phyloP scores from a whole-genome alignment of 2,113 vertebrate genomes.

The Pachycephala philippinensis region DNA sequence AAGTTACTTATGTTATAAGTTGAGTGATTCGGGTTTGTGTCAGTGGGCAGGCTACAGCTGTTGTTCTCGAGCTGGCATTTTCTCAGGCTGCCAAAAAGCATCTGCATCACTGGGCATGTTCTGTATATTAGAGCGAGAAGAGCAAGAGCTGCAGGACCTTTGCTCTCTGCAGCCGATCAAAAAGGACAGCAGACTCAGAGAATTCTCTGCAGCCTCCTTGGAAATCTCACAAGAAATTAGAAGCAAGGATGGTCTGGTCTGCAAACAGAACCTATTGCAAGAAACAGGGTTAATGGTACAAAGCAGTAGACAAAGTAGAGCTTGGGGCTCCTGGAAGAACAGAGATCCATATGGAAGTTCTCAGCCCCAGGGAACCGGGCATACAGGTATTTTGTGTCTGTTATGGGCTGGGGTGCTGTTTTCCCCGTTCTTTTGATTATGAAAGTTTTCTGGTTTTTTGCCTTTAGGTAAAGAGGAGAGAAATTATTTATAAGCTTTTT shows the following conservation, averaged over 20 bases:
- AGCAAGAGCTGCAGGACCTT: slow-evolving; percentile 70
- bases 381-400: slow-evolving; percentile 58
- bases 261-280: neutral
- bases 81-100: slow-evolving; percentile 58
- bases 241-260: neutral
- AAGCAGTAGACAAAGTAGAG: neutral
- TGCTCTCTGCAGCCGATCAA: slow-evolving; percentile 31
- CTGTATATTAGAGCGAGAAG: slow-evolving; percentile 9
- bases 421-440: neutral
- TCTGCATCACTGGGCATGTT: slow-evolving; percentile 60
- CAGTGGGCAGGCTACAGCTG: slow-evolving; percentile 57
- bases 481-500: neutral
- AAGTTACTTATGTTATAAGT: slow-evolving; percentile 9
- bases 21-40: slow-evolving; percentile 59
- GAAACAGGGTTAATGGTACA: neutral
- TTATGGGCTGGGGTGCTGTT: neutral
- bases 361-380: neutral
- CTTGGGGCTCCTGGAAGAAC: neutral
- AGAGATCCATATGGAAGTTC: neutral
- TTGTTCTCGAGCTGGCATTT: slow-evolving; percentile 58
- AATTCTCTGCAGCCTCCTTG: neutral
- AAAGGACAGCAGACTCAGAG: slow-evolving; percentile 49
- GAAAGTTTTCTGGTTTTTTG: neutral
- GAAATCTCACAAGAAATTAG: neutral
- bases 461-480: neutral